These are phyloP conservation scores for Neodon shergylaensis DNA, from an alignment of 2,113 vertebrate genomes.

Conservation along the genomic window DNA sequence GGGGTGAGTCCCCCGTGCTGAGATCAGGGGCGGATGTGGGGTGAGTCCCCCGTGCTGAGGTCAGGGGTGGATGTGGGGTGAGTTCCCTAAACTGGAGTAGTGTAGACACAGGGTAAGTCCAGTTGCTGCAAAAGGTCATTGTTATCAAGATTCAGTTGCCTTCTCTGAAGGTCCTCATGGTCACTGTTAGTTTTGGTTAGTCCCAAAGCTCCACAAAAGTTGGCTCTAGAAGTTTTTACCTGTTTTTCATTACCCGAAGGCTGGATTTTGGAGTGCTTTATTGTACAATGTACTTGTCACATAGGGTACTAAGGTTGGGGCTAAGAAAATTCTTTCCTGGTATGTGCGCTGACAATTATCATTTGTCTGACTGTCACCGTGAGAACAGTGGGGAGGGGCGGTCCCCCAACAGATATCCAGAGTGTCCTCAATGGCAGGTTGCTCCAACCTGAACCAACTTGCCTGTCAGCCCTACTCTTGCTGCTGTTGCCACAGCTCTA, in stretches of 20 bases:
- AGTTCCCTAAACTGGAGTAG: neutral
- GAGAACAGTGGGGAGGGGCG: neutral
- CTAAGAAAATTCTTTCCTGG: neutral
- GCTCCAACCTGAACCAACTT: neutral
- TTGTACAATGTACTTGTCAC: neutral
- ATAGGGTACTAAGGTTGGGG: neutral
- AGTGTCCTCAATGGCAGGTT: neutral
- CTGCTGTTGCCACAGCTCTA: neutral
- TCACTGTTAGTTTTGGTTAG: neutral
- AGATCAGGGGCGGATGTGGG: neutral
- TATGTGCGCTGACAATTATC: neutral
- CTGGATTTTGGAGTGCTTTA: neutral
- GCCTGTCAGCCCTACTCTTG: too few relatives aligned
- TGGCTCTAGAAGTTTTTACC: neutral
- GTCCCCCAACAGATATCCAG: neutral
- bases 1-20: neutral
- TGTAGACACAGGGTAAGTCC: neutral
- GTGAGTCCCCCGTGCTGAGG: rapidly evolving
- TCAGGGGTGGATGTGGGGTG: neutral
- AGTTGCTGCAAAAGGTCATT: neutral
- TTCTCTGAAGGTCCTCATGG: neutral
- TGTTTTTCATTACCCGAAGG: neutral
- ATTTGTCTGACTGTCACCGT: neutral
- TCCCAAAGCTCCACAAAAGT: neutral
- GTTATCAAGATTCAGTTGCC: neutral